Evolutionary conservation across 2,797 vertebrate genomes (phyloP), one percentile per base, ranked within the genome.

Genomic region (Macroramphosus scolopax): DNA sequence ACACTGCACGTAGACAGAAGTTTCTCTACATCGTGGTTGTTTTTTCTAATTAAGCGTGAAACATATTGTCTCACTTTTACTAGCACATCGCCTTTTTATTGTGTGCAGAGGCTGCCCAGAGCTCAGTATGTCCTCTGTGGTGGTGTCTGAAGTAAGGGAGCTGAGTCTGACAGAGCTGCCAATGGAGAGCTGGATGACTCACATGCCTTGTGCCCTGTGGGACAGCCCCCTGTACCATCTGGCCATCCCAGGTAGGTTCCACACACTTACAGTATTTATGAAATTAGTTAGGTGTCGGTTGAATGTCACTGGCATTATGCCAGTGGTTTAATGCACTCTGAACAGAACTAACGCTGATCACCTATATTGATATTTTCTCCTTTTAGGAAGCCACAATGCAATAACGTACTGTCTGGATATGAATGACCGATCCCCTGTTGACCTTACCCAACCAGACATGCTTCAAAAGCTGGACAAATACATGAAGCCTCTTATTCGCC

Each of bases 371-470:
- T 49, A 1, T 40, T 30, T 51, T 5, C 22, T 16, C 24, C 56
- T 36, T 53, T 1, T 51, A 98, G 96, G 96, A 12, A 97, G 95
- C 77, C 96, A 97, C 1, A 94, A 96, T 52, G 91, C 93, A 4
- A 92, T 97, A 84, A 98, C 93, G 0, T 98, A 97, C 85, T 93
- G 94, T 74, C 88, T 98, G 89, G 92, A 92, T 57, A 89, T 61
- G 83, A 89, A 73, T 1, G 75, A 89, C 73, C 65, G 83, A 32
- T 96, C 93, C 9, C 84, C 91, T 2, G 81, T 97, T 0, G 91
- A 93, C 62, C 84, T 79, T 11, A 85, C 82, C 0, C 87, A 92
- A 75, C 90, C 93, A 0, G 86, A 92, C 72, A 49, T 96, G 84
- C 87, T 97, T 45, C 92, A 88, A 58, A 74, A 91, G 22, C 81